Evolutionary conservation across 2,113 vertebrate species (phyloP), one percentile per base, ranked within the genome.

Genomic region (Diadophis punctatus): DNA sequence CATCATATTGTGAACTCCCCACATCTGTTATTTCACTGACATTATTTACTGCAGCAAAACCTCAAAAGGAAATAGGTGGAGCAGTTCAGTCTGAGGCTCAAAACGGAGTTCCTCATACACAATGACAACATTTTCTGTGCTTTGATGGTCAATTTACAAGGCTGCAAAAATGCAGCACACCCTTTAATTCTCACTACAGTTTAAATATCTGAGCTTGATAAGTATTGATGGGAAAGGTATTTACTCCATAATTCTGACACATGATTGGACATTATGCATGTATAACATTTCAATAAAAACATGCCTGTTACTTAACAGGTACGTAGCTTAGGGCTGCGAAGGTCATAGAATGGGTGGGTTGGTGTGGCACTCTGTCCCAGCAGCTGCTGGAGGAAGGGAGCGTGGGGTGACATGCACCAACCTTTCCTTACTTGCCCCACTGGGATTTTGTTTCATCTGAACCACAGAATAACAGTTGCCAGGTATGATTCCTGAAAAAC

Each of bases 11-110:
- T 63, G 30, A 49, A 30, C 1, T 74, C 74, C 34, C 34, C 18
- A 39, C 23, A 53, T 68, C 56, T 52, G 58, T 53, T 92, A 92
- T 74, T 53, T 88, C n/a, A 68, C 23, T 87, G 86, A 88, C 86
- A 74, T 87, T 87, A 63, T 92, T 92, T 92, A 53, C 22, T 92
- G n/a, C 43, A 92, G 91, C 49, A 60, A 92, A 92, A 88, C 86
- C 91, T 88, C 86, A 68, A 60, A 74, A 92, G 91, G 86, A 88
- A 92, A 74, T 92, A 22, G 86, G 91, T 88, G 86, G 58, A 43
- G 43, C 53, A 46, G 86, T 88, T 74, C 91, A 74, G 86, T 88
- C 68, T 43, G n/a, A 88, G 86, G 18, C 86, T 91, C 30, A 34
- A 87, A 25, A 63, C 34, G 6, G 18, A 68, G 20, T 90, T 80